phyloP scores from a whole-genome alignment of 2,888 invertebrate species.

The Cosmia trapezina region DNA sequence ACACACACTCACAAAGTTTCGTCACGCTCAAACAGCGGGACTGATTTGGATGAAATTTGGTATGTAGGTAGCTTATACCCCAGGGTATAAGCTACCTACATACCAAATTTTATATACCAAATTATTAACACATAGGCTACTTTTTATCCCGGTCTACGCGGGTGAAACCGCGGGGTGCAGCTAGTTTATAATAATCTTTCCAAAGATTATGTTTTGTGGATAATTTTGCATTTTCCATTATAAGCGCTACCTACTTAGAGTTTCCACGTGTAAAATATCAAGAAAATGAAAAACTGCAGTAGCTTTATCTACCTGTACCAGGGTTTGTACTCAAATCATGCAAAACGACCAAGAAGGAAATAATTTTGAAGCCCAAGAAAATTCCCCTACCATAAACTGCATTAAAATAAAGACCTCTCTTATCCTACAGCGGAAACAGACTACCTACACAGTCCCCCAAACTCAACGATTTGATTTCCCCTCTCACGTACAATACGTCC shows the following conservation, averaged over 20 bases:
- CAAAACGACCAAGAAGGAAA: not conserved
- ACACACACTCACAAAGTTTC: too few relatives aligned
- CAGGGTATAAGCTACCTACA: too few relatives aligned
- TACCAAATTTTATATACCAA: too few relatives aligned
- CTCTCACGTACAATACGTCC: constrained; percentile 71
- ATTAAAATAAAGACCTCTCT: constrained; percentile 39
- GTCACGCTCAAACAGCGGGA: too few relatives aligned
- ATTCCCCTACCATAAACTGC: not conserved
- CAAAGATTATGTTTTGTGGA: not conserved
- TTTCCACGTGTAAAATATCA: too few relatives aligned
- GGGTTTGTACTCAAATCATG: not conserved
- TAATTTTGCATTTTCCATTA: not conserved
- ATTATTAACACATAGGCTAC: too few relatives aligned
- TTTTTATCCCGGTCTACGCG: too few relatives aligned
- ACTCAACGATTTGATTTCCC: constrained; percentile 60
- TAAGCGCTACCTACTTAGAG: too few relatives aligned
- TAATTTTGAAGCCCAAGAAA: not conserved
- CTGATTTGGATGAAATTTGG: too few relatives aligned
- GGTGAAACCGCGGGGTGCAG: too few relatives aligned
- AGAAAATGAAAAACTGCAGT: not conserved
- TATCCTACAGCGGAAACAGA: constrained; percentile 27
- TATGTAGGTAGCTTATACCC: too few relatives aligned
- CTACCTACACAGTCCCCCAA: constrained; percentile 44
- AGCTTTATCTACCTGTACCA: fast-evolving
- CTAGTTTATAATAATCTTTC: too few relatives aligned